Conservation (phyloP, 2,888 invertebrate species). For the Drosophila pseudotakahashii region DNA sequence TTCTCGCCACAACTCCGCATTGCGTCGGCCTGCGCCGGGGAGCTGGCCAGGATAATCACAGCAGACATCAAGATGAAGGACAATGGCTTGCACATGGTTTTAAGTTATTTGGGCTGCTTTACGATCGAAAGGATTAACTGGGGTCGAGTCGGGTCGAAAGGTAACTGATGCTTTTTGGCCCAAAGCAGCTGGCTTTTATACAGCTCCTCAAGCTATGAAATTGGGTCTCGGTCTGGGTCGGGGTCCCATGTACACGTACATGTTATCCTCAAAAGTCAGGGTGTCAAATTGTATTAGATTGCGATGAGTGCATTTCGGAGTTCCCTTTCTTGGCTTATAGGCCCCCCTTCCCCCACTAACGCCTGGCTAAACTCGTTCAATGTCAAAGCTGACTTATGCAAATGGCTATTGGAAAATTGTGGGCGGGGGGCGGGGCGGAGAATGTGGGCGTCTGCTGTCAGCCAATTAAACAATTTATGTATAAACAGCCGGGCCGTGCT, state of each 20-base stretch:
- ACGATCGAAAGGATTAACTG: slow-evolving; percentile 18
- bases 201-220: slow-evolving; percentile 4
- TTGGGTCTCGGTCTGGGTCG: slow-evolving; percentile 22
- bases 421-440: slow-evolving; percentile 3
- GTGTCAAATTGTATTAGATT: slow-evolving; percentile 70
- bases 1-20: slow-evolving; percentile 49
- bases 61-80: slow-evolving; percentile 3
- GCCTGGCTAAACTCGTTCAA: slow-evolving; percentile 72
- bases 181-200: slow-evolving; percentile 42
- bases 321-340: slow-evolving; percentile 1
- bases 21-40: slow-evolving; percentile 5
- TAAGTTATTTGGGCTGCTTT: not conserved
- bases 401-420: slow-evolving; percentile 48
- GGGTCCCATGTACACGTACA: not conserved
- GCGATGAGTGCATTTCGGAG: slow-evolving; percentile 68
- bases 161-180: slow-evolving; percentile 33
- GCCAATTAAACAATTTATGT: slow-evolving; percentile 77
- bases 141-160: slow-evolving; percentile 14
- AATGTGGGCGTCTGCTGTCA: slow-evolving; percentile 34
- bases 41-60: slow-evolving; percentile 20
- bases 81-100: slow-evolving; percentile 15
- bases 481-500: slow-evolving; percentile 57
- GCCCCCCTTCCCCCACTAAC: not conserved
- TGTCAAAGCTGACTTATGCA: slow-evolving; percentile 78
- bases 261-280: slow-evolving; percentile 33